phyloP scores from a whole-genome alignment of 1,140 invertebrate species.

The Drosophila pallidifrons region DNA sequence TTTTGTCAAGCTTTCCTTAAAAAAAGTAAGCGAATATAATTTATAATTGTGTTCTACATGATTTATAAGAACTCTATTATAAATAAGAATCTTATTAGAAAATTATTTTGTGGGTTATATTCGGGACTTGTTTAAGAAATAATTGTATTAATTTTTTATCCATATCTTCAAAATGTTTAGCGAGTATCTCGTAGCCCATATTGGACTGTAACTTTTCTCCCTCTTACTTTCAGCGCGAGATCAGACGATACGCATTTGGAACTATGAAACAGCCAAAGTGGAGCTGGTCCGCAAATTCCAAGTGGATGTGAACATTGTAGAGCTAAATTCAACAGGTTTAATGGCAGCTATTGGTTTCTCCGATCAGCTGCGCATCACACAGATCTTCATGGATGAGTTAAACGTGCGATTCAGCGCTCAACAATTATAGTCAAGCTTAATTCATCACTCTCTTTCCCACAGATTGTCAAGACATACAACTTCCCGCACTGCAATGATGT shows the following conservation, averaged over 20 bases:
- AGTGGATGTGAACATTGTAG: constrained; percentile 92
- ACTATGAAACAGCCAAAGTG: constrained; percentile 92
- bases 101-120: too few relatives aligned
- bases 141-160: too few relatives aligned
- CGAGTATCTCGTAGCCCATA: too few relatives aligned
- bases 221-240: constrained; percentile 86
- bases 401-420: constrained; percentile 86
- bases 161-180: too few relatives aligned
- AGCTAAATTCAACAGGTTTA: constrained; percentile 93
- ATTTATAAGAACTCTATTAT: too few relatives aligned
- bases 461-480: constrained; percentile 84
- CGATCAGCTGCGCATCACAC: constrained; percentile 94
- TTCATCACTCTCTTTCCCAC: not conserved
- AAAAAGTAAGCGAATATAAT: too few relatives aligned
- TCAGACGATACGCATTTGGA: constrained; percentile 94
- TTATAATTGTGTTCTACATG: too few relatives aligned
- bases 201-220: too few relatives aligned
- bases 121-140: too few relatives aligned
- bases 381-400: constrained; percentile 95
- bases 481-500: constrained; percentile 80
- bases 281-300: constrained; percentile 93
- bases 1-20: too few relatives aligned
- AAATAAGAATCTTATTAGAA: too few relatives aligned
- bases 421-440: constrained; percentile 68
- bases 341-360: constrained; percentile 96